A percentile compares a stretch with the other conserved stretches of the same genome.
These are phyloP conservation scores for Aleiodes testaceus DNA, from an alignment of 2,888 invertebrate genomes.

Conservation along the genomic window DNA sequence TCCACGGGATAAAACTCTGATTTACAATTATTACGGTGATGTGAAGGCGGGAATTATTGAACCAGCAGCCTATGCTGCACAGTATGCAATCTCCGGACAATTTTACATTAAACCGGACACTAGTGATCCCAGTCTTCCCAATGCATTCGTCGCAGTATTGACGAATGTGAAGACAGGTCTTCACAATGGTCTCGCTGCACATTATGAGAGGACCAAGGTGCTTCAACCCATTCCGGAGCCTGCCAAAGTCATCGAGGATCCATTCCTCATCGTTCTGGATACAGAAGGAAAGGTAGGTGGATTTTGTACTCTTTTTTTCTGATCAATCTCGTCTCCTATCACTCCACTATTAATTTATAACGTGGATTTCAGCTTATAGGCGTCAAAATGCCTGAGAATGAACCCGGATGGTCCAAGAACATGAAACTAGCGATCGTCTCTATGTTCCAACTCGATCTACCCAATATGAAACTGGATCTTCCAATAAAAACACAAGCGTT, in stretches of 20 bases:
- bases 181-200: conserved; percentile 61
- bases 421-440: conserved; percentile 72
- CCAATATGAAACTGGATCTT: conserved; percentile 46
- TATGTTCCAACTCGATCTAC: conserved; percentile 70
- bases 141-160: conserved; percentile 63
- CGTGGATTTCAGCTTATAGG: conserved; percentile 62
- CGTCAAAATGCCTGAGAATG: conserved; percentile 61
- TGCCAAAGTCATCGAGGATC: conserved; percentile 55
- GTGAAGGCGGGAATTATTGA: conserved; percentile 67
- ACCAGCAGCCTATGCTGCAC: conserved; percentile 65
- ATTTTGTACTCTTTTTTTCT: too few species aligned
- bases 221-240: conserved; percentile 51
- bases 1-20: conserved; percentile 74
- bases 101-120: conserved; percentile 63
- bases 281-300: conserved; percentile 55
- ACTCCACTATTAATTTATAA: too few species aligned
- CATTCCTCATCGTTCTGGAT: conserved; percentile 60
- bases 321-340: too few species aligned
- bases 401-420: conserved; percentile 69
- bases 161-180: conserved; percentile 64
- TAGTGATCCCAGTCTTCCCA: conserved; percentile 55
- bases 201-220: conserved; percentile 45
- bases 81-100: conserved; percentile 66
- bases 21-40: conserved; percentile 70
- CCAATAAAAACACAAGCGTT: conserved; percentile 61